Percentiles rank a stretch among this genome's conserved stretches.
Evolutionary conservation across 2,113 vertebrate genomes (phyloP).

Genomic region (Mungos mungo): DNA sequence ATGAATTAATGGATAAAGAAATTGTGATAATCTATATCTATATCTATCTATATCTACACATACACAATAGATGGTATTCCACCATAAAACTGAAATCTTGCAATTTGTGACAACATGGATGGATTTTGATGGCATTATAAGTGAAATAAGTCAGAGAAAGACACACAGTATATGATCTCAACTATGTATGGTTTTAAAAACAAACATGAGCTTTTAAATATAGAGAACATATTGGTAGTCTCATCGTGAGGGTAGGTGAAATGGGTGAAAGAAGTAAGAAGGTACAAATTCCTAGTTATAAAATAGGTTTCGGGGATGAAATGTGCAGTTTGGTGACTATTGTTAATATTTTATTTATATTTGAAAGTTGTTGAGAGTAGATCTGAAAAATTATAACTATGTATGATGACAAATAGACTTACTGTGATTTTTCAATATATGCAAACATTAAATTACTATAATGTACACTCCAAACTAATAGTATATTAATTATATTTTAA

Average conservation of each 20-base stretch:
- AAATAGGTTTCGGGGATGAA: background rate
- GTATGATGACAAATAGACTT: background rate
- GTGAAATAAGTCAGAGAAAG: background rate
- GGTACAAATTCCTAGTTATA: background rate
- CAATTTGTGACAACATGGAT: background rate
- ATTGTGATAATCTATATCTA: background rate
- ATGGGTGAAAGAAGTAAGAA: background rate
- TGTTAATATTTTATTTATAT: background rate
- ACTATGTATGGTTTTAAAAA: no score
- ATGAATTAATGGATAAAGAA: background rate
- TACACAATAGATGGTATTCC: background rate
- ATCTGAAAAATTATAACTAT: background rate
- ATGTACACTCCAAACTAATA: background rate
- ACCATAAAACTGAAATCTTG: background rate
- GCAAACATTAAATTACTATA: background rate
- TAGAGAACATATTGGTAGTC: background rate
- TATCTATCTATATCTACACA: background rate
- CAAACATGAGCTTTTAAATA: no score
- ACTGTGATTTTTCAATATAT: background rate
- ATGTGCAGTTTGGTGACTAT: background rate
- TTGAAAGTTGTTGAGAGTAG: background rate
- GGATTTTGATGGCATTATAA: background rate
- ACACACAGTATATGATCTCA: no score
- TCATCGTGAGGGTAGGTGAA: background rate
- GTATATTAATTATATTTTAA: background rate